Evolutionary conservation across 2,797 vertebrate species (phyloP).

Genomic region (Lepilemur ruficaudatus): DNA sequence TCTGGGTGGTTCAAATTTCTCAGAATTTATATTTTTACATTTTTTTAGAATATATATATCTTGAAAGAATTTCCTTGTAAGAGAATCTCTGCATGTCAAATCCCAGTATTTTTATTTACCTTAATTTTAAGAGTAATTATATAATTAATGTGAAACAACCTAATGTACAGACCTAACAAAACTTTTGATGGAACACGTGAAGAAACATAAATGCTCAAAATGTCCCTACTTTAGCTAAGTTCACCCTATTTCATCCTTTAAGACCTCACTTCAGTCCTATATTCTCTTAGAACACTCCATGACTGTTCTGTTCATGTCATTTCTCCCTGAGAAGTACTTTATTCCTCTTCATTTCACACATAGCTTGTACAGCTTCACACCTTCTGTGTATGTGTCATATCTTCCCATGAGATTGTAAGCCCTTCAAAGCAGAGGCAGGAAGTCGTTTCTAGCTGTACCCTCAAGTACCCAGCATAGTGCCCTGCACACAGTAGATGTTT

Average conservation of each 20-base stretch:
- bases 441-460: constrained; percentile 1
- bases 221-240: background rate
- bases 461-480: background rate
- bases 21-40: constrained; percentile 21
- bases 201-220: background rate
- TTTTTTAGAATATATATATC: background rate
- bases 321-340: background rate
- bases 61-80: constrained; percentile 11
- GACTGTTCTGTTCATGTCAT: background rate
- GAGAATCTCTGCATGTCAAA: constrained; percentile 11
- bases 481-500: background rate
- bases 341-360: constrained; percentile 1
- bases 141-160: constrained; percentile 8
- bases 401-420: constrained; percentile 29
- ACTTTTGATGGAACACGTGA: background rate
- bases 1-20: constrained; percentile 16
- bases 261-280: background rate
- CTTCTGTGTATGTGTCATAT: background rate
- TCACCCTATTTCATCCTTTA: background rate
- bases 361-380: background rate
- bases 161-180: constrained; percentile 1
- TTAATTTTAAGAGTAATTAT: constrained; percentile 16
- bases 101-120: background rate
- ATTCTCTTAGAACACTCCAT: background rate
- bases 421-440: background rate